A percentile compares a stretch with the other conserved stretches of the same genome.
phyloP scores from a whole-genome alignment of 2,797 vertebrate species.

The Nannoperca australis region DNA sequence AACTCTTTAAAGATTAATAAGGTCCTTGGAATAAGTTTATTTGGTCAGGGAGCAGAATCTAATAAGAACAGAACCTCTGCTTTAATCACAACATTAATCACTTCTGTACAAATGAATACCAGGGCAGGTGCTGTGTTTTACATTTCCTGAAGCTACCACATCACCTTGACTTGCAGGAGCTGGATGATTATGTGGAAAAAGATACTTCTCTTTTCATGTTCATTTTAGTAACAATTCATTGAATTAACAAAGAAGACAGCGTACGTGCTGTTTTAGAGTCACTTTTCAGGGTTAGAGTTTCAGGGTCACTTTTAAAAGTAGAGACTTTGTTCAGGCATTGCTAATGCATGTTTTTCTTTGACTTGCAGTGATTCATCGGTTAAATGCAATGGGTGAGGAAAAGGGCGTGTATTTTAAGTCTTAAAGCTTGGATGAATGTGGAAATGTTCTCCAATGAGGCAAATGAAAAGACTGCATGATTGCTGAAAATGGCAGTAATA shows the following conservation, averaged over 20 bases:
- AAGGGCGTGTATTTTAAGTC: not conserved
- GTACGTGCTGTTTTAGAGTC: not conserved
- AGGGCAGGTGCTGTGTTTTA: conserved; percentile 23
- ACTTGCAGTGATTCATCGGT: conserved; percentile 29
- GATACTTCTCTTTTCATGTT: not conserved
- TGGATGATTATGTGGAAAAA: not conserved
- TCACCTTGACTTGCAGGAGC: conserved; percentile 12
- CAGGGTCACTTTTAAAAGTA: conserved; percentile 21
- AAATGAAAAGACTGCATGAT: not conserved
- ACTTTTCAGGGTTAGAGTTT: too few species aligned
- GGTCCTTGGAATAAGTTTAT: conserved; percentile 58
- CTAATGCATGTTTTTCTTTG: conserved; percentile 35
- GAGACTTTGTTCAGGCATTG: not conserved
- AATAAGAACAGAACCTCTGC: conserved; percentile 54
- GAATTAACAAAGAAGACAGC: not conserved
- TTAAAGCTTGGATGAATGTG: conserved; percentile 5
- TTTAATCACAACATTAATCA: conserved; percentile 71
- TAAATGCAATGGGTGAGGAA: not conserved
- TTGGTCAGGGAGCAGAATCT: conserved; percentile 51
- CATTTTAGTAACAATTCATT: not conserved
- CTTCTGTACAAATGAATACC: conserved; percentile 52
- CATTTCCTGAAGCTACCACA: conserved; percentile 5
- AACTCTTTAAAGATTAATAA: conserved; percentile 70
- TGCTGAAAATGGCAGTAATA: not conserved
- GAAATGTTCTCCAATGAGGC: not conserved